Base-by-base conservation (phyloP, 2,888 invertebrate species). In the Drosophila ustulata region DNA sequence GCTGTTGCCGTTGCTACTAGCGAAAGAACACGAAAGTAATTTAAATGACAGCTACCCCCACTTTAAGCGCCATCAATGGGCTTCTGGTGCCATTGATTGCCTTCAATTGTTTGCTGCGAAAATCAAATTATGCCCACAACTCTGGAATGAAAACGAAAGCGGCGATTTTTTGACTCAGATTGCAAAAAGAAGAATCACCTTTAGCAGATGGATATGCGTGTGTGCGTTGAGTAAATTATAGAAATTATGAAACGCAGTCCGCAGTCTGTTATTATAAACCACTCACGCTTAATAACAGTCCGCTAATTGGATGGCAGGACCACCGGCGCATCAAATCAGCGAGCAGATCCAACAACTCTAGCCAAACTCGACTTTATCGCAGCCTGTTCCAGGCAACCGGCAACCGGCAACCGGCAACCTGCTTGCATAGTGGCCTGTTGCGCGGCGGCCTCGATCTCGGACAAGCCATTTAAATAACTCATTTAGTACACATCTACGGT, bases 271-370 rank as follows among this genome's bases (percentile, higher is more conserved):
- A 83, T 83, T 83, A 88, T 85, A 83, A 85, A 78, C 83, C 81
- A 82, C 88, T 86, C 83, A 85, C 76, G 82, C 88, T 85, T 85
- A 88, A 88, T 88, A 88, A 75, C 81, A 79, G 77, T 30, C 71
- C 78, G 71, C 88, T 88, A 85, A 85, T 85, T 88, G 88, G 79
- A 69, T 88, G 85, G 79, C 83, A 87, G 87, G 83, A 83, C 83
- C 83, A 83, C 83, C 85, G 62, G 73, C 71, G 46, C 56, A 75
- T 87, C 82, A 79, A 82, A 84, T 84, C 87, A 83, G 71, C 66
- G 46, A 57, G 30, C 18, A 18, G 18, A 4, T 3, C 61, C 53
- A 46, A 49, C 18, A 39, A 49, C 51, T 32, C n/a, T 45, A 37
- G 41, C 32, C 49, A 34, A 26, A 32, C 13, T 41, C 39, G 13